Evolutionary conservation across 1,140 invertebrate species (phyloP), one percentile per base, ranked within the genome.

Genomic region (Hyles euphorbiae): DNA sequence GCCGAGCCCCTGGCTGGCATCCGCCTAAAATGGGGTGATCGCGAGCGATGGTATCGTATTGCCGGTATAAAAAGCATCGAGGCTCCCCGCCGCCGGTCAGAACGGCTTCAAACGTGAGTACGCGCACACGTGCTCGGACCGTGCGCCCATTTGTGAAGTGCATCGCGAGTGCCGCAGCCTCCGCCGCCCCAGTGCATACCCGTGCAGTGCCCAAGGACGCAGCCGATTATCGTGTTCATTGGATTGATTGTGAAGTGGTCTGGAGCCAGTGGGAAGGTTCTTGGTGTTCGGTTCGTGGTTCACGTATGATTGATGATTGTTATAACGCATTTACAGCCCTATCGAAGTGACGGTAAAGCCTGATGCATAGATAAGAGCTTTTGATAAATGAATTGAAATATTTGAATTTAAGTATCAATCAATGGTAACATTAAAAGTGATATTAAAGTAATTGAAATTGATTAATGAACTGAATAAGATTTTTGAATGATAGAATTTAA

Each of bases 21-120:
- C 89, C 90, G 83, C 91, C 92, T 92, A 93, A 93, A 93, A 92
- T 91, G 92, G 92, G 91, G 91, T 90, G 90, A 79, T 88, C 82
- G 76, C 83, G 85, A 70, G 70, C 82, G 76, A 79, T 88, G 90
- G 93, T 92, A 94, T 96, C 94, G 94, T 93, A 92, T 95, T 95
- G 93, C 94, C 92, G 88, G 92, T 94, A 95, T 95, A 95, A 95
- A 95, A 95, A 93, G 92, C 90, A 91, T 91, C 90, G 88, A 80
- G 88, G 81, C 88, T 82, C 90, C 90, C 91, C 90, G 90, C 91
- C 90, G 90, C 91, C 91, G 92, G 93, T 94, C 95, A 96, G 95
- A 96, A 95, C 94, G 95, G 94, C 95, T 96, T 95, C 94, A 94
- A 96, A 95, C 94, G 91, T 90, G 83, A 90, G 89, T 90, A 82